Evolutionary conservation across 1,140 invertebrate species (phyloP).

Genomic region (Diuraphis noxia): DNA sequence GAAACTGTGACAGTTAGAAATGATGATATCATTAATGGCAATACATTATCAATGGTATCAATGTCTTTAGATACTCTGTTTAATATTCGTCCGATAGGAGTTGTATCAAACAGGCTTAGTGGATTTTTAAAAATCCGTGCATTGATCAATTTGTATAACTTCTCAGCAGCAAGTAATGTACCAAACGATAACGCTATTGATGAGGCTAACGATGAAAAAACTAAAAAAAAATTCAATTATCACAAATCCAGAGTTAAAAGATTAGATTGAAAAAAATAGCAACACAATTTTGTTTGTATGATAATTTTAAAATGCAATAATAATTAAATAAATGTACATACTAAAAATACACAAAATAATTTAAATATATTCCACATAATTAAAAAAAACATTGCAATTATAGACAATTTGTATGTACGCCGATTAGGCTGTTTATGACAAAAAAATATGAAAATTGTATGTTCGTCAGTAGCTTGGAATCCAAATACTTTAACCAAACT

Average conservation of each 20-base stretch:
- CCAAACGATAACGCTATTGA: conserved; percentile 49
- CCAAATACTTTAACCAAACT: no score
- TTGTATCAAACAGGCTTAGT: conserved; percentile 84
- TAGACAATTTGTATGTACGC: no score
- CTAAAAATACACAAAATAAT: no score
- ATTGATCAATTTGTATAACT: conserved; percentile 74
- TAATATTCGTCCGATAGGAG: conserved; percentile 81
- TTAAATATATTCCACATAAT: no score
- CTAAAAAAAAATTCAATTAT: conserved; percentile 35
- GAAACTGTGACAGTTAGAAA: conserved; percentile 12
- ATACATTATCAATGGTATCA: conserved; percentile 72
- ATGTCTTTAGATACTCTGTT: conserved; percentile 76
- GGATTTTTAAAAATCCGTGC: conserved; percentile 73
- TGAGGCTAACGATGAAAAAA: conserved; percentile 31
- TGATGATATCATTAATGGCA: conserved; percentile 63
- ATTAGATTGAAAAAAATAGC: neutral
- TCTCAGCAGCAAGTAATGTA: conserved; percentile 70
- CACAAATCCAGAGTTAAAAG: no score
- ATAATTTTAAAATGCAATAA: neutral
- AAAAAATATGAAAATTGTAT: no score
- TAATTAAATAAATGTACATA: no score
- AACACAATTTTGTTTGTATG: neutral
- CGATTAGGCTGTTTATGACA: no score
- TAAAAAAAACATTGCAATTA: no score
- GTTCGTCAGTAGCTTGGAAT: no score